A percentile compares a stretch with the other conserved stretches of the same genome.
Conservation (phyloP, 2,113 vertebrate species). For the Irena cyanogastra region DNA sequence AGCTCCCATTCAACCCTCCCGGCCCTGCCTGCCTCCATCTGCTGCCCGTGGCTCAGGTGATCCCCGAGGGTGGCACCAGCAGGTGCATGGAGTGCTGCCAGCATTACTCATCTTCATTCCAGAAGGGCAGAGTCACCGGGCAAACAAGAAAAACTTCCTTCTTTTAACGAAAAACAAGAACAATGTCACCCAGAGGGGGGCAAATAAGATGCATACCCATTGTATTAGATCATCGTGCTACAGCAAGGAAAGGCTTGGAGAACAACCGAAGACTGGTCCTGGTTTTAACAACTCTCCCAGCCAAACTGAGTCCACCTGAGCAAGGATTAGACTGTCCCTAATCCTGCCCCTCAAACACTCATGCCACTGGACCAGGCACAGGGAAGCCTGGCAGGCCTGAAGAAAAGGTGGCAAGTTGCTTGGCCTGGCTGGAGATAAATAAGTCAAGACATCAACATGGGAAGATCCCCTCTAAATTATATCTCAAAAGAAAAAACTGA, state of each 20-base stretch:
- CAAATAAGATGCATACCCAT: neutral
- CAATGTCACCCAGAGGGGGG: constrained; percentile 1
- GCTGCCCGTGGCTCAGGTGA: constrained; percentile 47
- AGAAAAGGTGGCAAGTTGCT: neutral
- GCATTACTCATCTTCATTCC: constrained; percentile 73
- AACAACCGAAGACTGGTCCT: neutral
- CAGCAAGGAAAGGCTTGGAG: neutral
- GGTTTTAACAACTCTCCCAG: neutral
- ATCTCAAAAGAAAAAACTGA: neutral
- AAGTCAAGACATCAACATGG: neutral
- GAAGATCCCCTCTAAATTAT: neutral
- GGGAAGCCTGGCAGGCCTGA: neutral
- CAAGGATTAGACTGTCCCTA: neutral
- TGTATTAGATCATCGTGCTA: constrained; percentile 12
- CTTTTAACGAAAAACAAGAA: constrained; percentile 57
- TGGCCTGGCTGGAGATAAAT: neutral
- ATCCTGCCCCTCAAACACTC: neutral
- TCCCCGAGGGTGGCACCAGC: constrained; percentile 69
- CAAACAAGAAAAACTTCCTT: constrained; percentile 60
- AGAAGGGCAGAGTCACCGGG: constrained; percentile 60
- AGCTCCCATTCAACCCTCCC: neutral
- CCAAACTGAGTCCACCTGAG: neutral
- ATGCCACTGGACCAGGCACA: neutral
- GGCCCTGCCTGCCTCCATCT: neutral
- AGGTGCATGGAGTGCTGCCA: constrained; percentile 74